These are phyloP conservation scores for Pterocles gutturalis DNA, from an alignment of 2,113 vertebrate species.

Conservation along the genomic window DNA sequence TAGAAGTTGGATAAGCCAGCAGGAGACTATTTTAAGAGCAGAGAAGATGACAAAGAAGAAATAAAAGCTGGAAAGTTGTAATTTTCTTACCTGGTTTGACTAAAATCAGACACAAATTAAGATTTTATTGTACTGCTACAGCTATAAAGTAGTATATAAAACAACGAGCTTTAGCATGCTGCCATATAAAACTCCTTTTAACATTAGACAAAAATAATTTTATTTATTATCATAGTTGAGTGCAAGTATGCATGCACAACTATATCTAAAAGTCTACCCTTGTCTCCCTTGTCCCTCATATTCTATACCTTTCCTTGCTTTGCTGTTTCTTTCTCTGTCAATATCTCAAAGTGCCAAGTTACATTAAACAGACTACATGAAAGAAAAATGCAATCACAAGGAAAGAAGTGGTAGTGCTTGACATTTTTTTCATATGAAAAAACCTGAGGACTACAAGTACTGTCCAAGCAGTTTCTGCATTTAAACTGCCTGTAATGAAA, in stretches of 20 bases:
- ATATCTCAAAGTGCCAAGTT: background rate
- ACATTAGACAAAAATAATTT: background rate
- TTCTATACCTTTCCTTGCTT: background rate
- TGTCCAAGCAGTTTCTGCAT: background rate
- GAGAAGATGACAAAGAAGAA: background rate
- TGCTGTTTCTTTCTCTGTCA: background rate
- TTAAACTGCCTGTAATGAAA: slow-evolving; percentile 6
- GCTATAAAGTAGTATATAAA: slow-evolving; percentile 50
- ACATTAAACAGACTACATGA: background rate
- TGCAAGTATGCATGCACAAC: background rate
- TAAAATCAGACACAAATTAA: slow-evolving; percentile 41
- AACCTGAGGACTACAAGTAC: background rate
- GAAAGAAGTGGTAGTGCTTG: background rate
- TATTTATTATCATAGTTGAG: slow-evolving; percentile 21
- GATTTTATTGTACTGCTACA: slow-evolving; percentile 31
- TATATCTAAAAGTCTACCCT: slow-evolving; percentile 9
- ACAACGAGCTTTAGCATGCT: slow-evolving; percentile 52
- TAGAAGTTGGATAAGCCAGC: background rate
- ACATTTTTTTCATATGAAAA: background rate
- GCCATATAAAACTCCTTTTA: slow-evolving; percentile 46
- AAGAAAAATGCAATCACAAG: slow-evolving; percentile 19
- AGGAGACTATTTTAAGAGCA: background rate
- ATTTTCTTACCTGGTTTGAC: background rate
- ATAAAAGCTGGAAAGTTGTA: background rate
- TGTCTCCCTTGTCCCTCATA: background rate